These are phyloP conservation scores for Nomada flava DNA, from an alignment of 2,888 invertebrate species.

Conservation along the genomic window DNA sequence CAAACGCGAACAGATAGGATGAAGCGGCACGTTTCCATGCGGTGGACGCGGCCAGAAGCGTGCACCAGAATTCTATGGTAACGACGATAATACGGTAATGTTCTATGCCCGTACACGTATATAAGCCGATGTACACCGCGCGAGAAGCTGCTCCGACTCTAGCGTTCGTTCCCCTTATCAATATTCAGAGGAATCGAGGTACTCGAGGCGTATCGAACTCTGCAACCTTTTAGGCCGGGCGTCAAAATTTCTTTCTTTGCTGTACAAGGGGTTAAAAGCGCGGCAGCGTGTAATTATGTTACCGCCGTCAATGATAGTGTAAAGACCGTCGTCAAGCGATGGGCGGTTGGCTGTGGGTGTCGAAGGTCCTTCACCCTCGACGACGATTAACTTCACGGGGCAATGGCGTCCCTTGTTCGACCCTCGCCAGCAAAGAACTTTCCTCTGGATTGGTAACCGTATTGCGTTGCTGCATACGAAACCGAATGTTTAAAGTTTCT, in stretches of 20 bases:
- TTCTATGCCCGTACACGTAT: slow-evolving; percentile 19
- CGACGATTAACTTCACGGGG: not conserved
- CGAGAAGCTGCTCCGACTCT: slow-evolving; percentile 4
- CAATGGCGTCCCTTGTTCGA: not conserved
- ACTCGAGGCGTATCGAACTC: not conserved
- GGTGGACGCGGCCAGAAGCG: slow-evolving; percentile 15
- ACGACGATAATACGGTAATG: slow-evolving; percentile 53
- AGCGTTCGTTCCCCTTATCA: slow-evolving; percentile 20
- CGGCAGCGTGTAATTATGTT: slow-evolving; percentile 13
- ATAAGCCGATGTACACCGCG: not conserved
- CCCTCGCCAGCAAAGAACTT: no score
- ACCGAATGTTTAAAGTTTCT: no score
- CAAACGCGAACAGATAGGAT: slow-evolving; percentile 53
- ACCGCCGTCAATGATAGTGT: slow-evolving; percentile 19
- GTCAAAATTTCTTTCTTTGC: not conserved
- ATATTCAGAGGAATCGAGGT: slow-evolving; percentile 21
- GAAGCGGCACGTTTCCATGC: slow-evolving; percentile 38
- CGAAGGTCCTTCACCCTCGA: slow-evolving; percentile 32
- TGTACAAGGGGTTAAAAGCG: slow-evolving; percentile 3
- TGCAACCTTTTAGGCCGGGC: not conserved
- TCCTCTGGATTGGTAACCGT: no score
- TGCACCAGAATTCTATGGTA: slow-evolving; percentile 49
- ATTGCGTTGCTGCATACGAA: no score
- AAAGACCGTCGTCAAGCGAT: slow-evolving; percentile 14
- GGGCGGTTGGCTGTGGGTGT: not conserved